Percentiles rank a stretch among this genome's conserved stretches.
These are phyloP conservation scores for Dasysyrphus tricinctus DNA, from an alignment of 2,888 invertebrate genomes.

Conservation along the genomic window DNA sequence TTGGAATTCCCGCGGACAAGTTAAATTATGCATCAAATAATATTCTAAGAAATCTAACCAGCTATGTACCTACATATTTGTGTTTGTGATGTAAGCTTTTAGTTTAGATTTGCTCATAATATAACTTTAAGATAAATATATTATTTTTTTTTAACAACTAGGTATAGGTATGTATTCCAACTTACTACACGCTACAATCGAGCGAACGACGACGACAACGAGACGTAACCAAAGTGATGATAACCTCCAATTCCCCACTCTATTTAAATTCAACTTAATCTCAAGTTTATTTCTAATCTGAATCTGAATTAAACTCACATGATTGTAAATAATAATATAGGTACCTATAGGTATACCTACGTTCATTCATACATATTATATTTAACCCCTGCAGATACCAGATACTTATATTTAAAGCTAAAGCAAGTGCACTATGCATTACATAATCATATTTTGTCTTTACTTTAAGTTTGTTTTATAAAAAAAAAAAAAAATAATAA, in stretches of 20 bases:
- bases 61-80: not conserved
- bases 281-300: slow-evolving; percentile 39
- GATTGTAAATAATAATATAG: not conserved
- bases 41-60: slow-evolving; percentile 12
- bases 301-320: slow-evolving; percentile 33
- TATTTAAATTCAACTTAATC: slow-evolving; percentile 32
- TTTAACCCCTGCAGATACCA: not conserved
- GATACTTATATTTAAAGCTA: not conserved
- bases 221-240: slow-evolving; percentile 21
- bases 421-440: slow-evolving; percentile 17
- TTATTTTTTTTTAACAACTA: not conserved
- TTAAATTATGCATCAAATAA: slow-evolving; percentile 15
- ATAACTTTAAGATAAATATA: not conserved
- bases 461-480: slow-evolving; percentile 11
- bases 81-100: slow-evolving; percentile 18
- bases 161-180: not conserved
- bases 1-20: slow-evolving; percentile 18
- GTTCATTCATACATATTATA: not conserved
- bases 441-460: slow-evolving; percentile 24
- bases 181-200: not conserved
- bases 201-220: not conserved
- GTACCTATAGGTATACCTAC: not conserved
- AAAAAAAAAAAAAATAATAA: not conserved
- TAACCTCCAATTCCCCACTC: slow-evolving; percentile 43
- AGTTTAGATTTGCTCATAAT: not conserved